Conservation (phyloP, 2,888 invertebrate species). For the Lasioglossum zephyrum region DNA sequence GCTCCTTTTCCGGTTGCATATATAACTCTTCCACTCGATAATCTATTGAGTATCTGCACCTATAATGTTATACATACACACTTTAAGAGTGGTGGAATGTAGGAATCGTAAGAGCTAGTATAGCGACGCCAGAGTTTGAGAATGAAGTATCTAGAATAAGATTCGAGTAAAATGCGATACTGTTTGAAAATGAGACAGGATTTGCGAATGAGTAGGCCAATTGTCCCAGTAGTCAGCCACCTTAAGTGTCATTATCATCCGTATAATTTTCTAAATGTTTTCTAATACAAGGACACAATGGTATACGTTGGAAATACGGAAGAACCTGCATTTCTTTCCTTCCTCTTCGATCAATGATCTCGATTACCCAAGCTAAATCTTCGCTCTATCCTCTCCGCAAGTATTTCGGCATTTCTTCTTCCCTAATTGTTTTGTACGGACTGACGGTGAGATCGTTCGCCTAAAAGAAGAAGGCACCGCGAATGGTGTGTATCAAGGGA, state of each 20-base stretch:
- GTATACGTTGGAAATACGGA: no score
- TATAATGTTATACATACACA: no score
- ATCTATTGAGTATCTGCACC: no score
- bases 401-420: neutral
- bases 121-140: neutral
- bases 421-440: neutral
- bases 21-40: no score
- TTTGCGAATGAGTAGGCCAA: neutral
- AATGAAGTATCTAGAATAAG: neutral
- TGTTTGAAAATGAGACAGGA: neutral
- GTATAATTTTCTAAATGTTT: neutral
- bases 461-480: neutral
- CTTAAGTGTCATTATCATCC: neutral
- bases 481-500: conserved; percentile 27
- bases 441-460: neutral
- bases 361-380: neutral
- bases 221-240: neutral
- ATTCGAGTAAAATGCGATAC: no score
- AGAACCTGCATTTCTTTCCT: neutral
- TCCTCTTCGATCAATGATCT: neutral
- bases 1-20: no score
- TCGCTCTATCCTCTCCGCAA: neutral
- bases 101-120: neutral
- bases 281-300: neutral
- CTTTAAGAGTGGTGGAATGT: neutral